phyloP scores from a whole-genome alignment of 2,888 invertebrate species.

The Microctonus aethiopoides region DNA sequence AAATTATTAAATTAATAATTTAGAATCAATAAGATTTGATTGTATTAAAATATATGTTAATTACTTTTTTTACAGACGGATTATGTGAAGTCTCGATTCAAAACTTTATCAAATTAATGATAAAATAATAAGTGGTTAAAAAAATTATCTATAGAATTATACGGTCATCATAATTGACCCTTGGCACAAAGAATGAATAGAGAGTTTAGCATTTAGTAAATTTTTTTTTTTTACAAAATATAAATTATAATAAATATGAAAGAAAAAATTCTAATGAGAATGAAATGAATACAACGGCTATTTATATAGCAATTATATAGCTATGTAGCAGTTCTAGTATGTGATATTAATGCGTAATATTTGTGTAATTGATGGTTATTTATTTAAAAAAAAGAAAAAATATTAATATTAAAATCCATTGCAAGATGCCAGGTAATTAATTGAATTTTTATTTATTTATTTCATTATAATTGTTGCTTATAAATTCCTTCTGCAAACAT shows the following conservation, averaged over 20 bases:
- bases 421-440: background rate
- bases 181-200: background rate
- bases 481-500: constrained; percentile 75
- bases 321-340: background rate
- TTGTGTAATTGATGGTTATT: background rate
- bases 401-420: background rate
- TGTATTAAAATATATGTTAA: too few relatives aligned
- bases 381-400: background rate
- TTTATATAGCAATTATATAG: background rate
- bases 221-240: background rate
- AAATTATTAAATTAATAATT: background rate
- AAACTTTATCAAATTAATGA: constrained; percentile 35
- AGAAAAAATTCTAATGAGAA: background rate
- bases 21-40: too few relatives aligned
- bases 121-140: background rate
- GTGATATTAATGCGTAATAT: background rate
- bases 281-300: background rate
- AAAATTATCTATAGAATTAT: background rate
- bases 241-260: background rate
- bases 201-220: background rate
- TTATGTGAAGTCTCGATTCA: constrained; percentile 68
- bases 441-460: background rate
- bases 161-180: background rate
- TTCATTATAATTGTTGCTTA: constrained; percentile 62
- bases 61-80: constrained; percentile 69